phyloP scores from a whole-genome alignment of 2,888 invertebrate genomes.

The Coelogynopora nodosa region DNA sequence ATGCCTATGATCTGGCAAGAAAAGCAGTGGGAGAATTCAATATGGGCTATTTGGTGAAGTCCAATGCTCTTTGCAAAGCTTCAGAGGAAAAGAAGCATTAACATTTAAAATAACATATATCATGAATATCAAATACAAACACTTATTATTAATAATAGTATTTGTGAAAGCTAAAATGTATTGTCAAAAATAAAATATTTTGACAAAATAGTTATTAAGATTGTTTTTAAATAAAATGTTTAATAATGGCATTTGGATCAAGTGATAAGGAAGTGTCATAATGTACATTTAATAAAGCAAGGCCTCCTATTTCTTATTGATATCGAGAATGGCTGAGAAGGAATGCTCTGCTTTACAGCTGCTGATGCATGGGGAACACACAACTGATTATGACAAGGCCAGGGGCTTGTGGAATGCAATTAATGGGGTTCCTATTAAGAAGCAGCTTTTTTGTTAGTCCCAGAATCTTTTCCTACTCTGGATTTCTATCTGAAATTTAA shows the following conservation, averaged over 20 bases:
- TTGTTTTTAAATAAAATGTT: conserved; percentile 13
- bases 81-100: neutral
- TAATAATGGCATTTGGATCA: conserved; percentile 25
- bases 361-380: conserved; percentile 14
- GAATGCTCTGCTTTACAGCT: conserved; percentile 14
- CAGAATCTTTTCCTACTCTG: conserved; percentile 18
- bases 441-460: neutral
- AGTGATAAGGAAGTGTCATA: conserved; percentile 31
- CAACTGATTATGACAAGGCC: conserved; percentile 8
- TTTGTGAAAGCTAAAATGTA: conserved; percentile 4
- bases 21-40: neutral
- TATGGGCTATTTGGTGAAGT: neutral
- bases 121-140: neutral
- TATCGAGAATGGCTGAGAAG: neutral
- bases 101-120: neutral
- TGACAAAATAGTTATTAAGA: conserved; percentile 1
- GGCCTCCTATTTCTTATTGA: neutral
- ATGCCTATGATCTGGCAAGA: neutral
- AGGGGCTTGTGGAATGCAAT: conserved; percentile 1
- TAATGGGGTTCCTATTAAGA: neutral
- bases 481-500: neutral
- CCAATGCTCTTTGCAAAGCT: neutral
- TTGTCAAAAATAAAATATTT: conserved; percentile 2
- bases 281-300: neutral
- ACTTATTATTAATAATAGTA: too few species aligned